Evolutionary conservation across 2,888 invertebrate species (phyloP), one percentile per base, ranked within the genome.

Genomic region (Pyrochroa serraticornis): DNA sequence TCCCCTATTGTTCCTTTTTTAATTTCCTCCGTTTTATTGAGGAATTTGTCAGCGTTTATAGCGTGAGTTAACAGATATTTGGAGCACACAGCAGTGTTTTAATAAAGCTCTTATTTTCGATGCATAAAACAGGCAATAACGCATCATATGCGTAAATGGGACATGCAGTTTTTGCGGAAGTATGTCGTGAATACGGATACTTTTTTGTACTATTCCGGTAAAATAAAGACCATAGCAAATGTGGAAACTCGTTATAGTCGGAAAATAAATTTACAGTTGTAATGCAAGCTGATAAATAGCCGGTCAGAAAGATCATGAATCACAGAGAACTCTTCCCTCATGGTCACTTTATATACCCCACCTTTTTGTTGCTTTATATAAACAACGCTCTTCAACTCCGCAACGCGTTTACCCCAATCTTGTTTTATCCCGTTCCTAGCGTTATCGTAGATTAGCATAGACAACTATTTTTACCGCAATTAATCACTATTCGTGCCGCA

Each of bases 211-310:
- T 44, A 31, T 37, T 47, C 31, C 32, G 14, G 53, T 45, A 54
- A 50, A 41, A 57, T 56, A 56, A 45, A 56, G 56, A 56, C 50
- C 35, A 43, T 51, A 38, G 57, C 47, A 47, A 52, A 53, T 58
- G 54, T 58, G 53, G 54, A 54, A 58, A 49, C 54, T 54, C 54
- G 54, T 58, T 58, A 58, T 49, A 44, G 38, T 53, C 49, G 49
- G 54, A 54, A 58, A 58, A 58, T 58, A 58, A 58, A 58, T 58
- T 58, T 58, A 58, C 58, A 58, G 58, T 54, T 53, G 54, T 58
- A 58, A 58, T 58, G 58, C 54, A 50, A 54, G 48, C 54, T 58
- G 58, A 58, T 58, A 58, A 58, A 58, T 58, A 48, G 58, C 53
- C 54, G 58, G 58, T 54, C 58, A 58, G 58, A 58, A 58, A 45